Evolutionary conservation across 30 jellyfish, hydroid and myxozoan genomes (phyloP), one percentile per base, ranked within the genome.

Genomic region (Cassiopea xamachana): DNA sequence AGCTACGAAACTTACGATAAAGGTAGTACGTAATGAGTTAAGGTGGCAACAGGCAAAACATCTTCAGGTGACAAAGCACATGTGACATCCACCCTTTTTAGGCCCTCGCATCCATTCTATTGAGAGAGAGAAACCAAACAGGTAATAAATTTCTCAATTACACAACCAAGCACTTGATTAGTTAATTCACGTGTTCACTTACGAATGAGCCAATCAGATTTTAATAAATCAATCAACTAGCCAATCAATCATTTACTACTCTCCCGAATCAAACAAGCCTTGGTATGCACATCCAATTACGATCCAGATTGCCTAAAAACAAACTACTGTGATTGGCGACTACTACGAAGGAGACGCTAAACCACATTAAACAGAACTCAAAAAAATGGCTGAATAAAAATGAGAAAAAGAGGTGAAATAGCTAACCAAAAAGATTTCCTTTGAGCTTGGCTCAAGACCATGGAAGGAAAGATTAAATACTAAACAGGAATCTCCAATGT

Each of bases 21-120:
- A 45, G 98, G 98, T 16, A 95, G 50, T 3, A 95, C 98, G 78
- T 95, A 95, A 60, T 90, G 98, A 27, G 97, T 95, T 59, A 95
- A 75, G 1, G 98, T 67, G n/a, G 97, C 98, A 62, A 46, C 72
- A 27, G 98, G 98, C 45, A 59, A 59, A 49, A 95, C 64, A 43
- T 95, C 95, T 83, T 95, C 98, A 1, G 87, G 94, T 60, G 78
- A 13, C 17, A 77, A 70, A 14, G 89, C 58, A 69, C 97, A 90
- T 7, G 60, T 68, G 64, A 90, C 82, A 59, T 90, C 93, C 16
- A 90, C 87, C 61, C 92, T 61, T 51, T 82, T 76, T 72, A 82
- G 86, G 64, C 97, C 93, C 45, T 90, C 97, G 77, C 97, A 90
- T 2, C 97, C 97, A 67, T 90, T 90, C 97, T 90, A 68, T 79